Evolutionary conservation across 2,113 vertebrate species (phyloP).

Genomic region (Ophiodon elongatus): DNA sequence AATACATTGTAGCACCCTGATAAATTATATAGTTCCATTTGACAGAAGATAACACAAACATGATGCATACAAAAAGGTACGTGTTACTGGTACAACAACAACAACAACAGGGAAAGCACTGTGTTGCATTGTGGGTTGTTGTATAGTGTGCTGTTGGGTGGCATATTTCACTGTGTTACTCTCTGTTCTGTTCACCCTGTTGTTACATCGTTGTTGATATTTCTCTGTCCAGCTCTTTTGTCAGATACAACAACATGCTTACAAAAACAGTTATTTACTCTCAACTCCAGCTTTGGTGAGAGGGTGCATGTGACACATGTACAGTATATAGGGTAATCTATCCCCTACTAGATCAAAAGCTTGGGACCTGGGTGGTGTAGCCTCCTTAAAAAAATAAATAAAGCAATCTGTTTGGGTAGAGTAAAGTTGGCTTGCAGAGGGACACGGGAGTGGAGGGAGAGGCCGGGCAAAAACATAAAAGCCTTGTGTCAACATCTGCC

Average conservation of each 20-base stretch:
- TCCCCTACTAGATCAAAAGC: conserved; percentile 31
- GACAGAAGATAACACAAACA: not conserved
- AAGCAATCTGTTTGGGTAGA: conserved; percentile 27
- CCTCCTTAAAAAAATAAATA: not conserved
- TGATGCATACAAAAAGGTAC: not conserved
- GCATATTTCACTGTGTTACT: not conserved
- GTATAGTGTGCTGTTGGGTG: not conserved
- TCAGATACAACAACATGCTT: not conserved
- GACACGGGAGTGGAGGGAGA: conserved; percentile 12
- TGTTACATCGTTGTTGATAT: not conserved
- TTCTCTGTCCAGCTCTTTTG: not conserved
- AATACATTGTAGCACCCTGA: not conserved
- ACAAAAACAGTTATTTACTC: not conserved
- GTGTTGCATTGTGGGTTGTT: not conserved
- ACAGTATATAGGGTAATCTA: conserved; percentile 5
- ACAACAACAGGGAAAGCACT: not conserved
- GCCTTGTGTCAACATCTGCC: conserved; percentile 57
- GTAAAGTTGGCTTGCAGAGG: conserved; percentile 28
- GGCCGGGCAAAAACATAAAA: conserved; percentile 38
- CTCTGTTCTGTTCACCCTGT: not conserved
- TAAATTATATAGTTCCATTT: not conserved
- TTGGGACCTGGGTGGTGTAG: conserved; percentile 19
- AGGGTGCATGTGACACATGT: not conserved
- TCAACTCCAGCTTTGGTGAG: not conserved
- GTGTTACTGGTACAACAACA: not conserved